phyloP scores from a whole-genome alignment of 1,140 invertebrate genomes.

The Drosophila albomicans region DNA sequence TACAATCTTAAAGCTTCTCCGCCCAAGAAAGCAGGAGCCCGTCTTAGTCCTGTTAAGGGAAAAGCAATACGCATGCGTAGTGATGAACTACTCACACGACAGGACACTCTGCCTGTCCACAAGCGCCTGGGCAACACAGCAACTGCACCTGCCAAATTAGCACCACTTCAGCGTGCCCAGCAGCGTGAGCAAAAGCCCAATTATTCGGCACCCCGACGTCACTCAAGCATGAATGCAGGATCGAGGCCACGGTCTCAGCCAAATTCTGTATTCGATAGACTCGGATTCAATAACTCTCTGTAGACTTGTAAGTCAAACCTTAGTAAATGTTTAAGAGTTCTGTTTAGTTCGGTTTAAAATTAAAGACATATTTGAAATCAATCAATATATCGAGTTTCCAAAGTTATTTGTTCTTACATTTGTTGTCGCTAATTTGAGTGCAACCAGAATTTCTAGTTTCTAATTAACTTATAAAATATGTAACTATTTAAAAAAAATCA shows the following conservation, averaged over 20 bases:
- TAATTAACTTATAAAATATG: too few species aligned
- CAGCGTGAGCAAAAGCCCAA: conserved; percentile 44
- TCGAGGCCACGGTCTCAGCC: conserved; percentile 46
- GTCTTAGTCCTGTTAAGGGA: conserved; percentile 66
- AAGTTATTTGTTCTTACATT: background rate
- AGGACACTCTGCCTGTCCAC: conserved; percentile 73
- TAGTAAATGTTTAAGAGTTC: conserved; percentile 46
- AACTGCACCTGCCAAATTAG: background rate
- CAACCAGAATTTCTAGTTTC: too few species aligned
- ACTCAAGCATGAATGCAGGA: conserved; percentile 59
- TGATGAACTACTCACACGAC: conserved; percentile 69
- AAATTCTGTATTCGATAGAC: conserved; percentile 78
- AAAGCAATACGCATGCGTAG: conserved; percentile 76
- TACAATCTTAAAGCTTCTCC: conserved; percentile 75
- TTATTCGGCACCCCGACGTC: conserved; percentile 31
- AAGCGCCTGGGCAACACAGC: conserved; percentile 57
- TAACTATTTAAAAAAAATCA: too few species aligned
- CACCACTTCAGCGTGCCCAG: conserved; percentile 15
- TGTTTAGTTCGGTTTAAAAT: conserved; percentile 45
- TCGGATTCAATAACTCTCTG: conserved; percentile 76
- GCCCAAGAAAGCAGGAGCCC: conserved; percentile 46
- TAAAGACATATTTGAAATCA: conserved; percentile 50
- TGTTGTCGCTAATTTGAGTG: too few species aligned
- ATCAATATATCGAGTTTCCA: background rate
- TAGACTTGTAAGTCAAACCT: conserved; percentile 40